Conservation (phyloP, 2,888 invertebrate genomes). For the Diaprepes abbreviatus region DNA sequence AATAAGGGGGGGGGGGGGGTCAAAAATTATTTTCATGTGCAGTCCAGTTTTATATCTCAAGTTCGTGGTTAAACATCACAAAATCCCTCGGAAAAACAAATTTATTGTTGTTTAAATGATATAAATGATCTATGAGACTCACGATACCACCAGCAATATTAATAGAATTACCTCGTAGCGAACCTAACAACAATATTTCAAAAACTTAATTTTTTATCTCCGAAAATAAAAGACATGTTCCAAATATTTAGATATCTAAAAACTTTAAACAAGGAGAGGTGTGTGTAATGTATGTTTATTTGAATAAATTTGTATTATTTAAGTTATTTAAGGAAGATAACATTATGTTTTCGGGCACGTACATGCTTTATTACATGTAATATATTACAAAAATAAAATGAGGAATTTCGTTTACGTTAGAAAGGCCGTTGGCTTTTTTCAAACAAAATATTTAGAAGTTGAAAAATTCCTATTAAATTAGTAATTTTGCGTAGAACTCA, state of each 20-base stretch:
- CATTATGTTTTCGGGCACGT: constrained; percentile 25
- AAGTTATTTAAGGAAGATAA: constrained; percentile 38
- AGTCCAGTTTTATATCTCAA: no score
- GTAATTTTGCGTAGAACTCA: not conserved
- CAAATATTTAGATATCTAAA: constrained; percentile 38
- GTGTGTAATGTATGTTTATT: constrained; percentile 44
- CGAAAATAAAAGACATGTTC: constrained; percentile 29
- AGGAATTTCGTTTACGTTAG: constrained; percentile 28
- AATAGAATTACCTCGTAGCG: not conserved
- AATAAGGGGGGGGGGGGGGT: no score
- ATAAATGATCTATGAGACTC: no score
- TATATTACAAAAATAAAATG: constrained; percentile 12
- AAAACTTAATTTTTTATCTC: constrained; percentile 10
- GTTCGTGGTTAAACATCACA: no score
- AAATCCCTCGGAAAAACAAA: no score
- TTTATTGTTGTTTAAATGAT: no score
- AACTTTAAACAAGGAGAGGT: constrained; percentile 34
- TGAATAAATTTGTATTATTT: constrained; percentile 42
- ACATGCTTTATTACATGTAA: constrained; percentile 3
- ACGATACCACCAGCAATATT: no score
- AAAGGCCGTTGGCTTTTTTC: constrained; percentile 30
- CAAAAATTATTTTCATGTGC: no score
- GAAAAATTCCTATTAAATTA: not conserved
- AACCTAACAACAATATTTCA: constrained; percentile 5
- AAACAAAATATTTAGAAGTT: constrained; percentile 5